Conservation (phyloP, 2,797 vertebrate genomes). For the Urophycis tenuis region DNA sequence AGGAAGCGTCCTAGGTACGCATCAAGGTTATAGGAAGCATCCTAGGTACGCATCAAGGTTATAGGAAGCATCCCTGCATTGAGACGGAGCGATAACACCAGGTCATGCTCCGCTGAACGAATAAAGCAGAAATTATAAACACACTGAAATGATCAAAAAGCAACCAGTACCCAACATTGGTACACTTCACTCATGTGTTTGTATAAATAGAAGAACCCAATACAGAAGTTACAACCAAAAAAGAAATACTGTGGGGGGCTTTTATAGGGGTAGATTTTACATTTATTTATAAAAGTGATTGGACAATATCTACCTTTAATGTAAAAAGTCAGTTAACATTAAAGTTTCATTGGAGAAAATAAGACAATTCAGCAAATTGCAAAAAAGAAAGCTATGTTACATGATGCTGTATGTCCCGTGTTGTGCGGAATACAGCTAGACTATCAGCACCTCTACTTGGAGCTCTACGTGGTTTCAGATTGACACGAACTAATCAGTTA, state of each 20-base stretch:
- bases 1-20: too few relatives aligned
- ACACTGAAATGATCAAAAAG: neutral
- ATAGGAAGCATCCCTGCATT: neutral
- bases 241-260: too few relatives aligned
- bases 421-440: neutral
- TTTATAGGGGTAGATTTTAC: neutral
- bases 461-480: too few relatives aligned
- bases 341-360: neutral
- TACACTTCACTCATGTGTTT: neutral
- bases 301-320: slow-evolving; percentile 1
- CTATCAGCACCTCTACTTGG: neutral
- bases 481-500: too few relatives aligned
- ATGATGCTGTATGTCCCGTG: too few relatives aligned
- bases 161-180: neutral
- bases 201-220: neutral
- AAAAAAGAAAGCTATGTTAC: neutral
- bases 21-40: too few relatives aligned
- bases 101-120: neutral
- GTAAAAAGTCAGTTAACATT: neutral
- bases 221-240: neutral
- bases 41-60: neutral
- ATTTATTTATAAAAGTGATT: neutral
- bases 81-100: too few relatives aligned
- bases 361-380: too few relatives aligned
- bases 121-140: neutral